Base-by-base conservation (phyloP, 2,888 invertebrate species). In the Crossocerus cetratus region DNA sequence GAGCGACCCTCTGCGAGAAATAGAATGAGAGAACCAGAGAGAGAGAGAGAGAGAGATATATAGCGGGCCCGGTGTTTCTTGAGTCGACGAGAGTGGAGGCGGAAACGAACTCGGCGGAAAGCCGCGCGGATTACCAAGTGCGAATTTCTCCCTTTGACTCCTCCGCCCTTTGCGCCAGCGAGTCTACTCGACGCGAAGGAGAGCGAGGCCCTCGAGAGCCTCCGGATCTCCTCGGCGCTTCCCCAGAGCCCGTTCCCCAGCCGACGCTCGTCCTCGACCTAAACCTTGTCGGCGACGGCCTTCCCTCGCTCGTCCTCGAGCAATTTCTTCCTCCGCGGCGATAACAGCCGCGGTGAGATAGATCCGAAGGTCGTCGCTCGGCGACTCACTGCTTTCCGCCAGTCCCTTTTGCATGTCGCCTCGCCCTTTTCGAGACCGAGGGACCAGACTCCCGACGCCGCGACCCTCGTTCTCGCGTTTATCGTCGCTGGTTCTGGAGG, bases 261-360 rank as follows among this genome's bases (percentile, higher is more conserved):
- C n/a, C n/a, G n/a, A n/a, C n/a, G 8, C 11, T 32, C 8, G 32
- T 32, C 62, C 62, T 62, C 62, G 62, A 62, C 62, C 62, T 43
- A 61, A 61, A 61, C 49, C 49, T 49, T 49, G 61, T 53, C 32
- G 2, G 3, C 8, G 4, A 43, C 16, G 13, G 14, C 21, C 43
- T 56, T 16, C 20, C n/a, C 11, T 23, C 3, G 11, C 2, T 13
- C 55, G 32, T 23, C 32, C 44, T 20, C 5, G 4, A 21, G 43
- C 55, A 49, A 57, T 65, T 65, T 32, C n/a, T 45, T 65, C 45
- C 16, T 23, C 11, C 23, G 18, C 5, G 8, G 8, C 16, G 64
- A 56, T 56, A 64, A 64, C 64, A 32, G 32, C 5, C 32, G 14
- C 55, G 44, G 18, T n/a, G 2, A 43, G 55, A 20, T 59, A 60